Evolutionary conservation across 2,113 vertebrate species (phyloP).

Genomic region (Felis chaus): DNA sequence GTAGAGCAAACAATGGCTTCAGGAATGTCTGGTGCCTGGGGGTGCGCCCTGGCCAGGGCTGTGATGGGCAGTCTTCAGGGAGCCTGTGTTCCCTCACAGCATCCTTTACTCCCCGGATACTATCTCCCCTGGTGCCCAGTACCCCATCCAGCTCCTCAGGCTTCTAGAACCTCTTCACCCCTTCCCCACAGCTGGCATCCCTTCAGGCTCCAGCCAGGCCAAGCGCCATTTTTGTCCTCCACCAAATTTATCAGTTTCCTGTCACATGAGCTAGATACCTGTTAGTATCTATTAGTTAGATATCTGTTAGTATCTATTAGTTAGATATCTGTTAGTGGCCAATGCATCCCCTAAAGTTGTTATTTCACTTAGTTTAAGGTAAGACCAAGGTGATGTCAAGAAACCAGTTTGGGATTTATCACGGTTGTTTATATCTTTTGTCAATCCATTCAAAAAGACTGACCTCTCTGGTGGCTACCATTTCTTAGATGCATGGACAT

Average conservation of each 20-base stretch:
- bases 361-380: neutral
- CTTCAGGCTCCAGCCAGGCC: neutral
- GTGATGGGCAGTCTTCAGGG: neutral
- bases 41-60: neutral
- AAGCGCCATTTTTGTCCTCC: neutral
- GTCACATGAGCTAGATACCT: neutral
- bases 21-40: neutral
- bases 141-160: neutral
- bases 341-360: neutral
- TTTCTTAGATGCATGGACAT: slow-evolving; percentile 17
- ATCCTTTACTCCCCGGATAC: neutral
- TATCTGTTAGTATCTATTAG: neutral
- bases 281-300: neutral
- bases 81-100: neutral
- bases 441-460: neutral
- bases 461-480: neutral
- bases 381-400: neutral
- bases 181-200: neutral
- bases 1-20: neutral
- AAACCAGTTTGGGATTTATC: neutral
- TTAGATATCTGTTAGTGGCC: neutral
- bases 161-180: neutral
- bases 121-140: neutral
- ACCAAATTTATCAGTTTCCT: neutral
- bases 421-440: slow-evolving; percentile 6